Conservation (phyloP, 2,113 vertebrate genomes). For the Mesembrinibis cayennensis region DNA sequence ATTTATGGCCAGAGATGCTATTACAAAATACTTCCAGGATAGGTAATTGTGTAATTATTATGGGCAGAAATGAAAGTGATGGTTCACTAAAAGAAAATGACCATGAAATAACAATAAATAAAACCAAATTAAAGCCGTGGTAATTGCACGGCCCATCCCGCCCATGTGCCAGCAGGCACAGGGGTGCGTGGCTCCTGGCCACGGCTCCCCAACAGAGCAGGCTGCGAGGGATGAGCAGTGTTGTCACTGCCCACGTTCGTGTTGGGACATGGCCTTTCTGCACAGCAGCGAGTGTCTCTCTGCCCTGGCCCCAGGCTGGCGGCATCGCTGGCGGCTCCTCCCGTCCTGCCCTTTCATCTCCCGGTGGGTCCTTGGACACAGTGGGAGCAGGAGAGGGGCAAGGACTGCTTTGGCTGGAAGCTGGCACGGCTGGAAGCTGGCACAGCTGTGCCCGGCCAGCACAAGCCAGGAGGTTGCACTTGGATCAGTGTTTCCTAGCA, state of each 20-base stretch:
- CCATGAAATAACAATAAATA: slow-evolving; percentile 62
- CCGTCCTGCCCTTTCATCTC: not conserved
- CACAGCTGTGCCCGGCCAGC: not conserved
- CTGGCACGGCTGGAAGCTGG: not conserved
- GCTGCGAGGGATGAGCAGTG: not conserved
- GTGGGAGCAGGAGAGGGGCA: not conserved
- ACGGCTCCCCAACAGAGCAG: rapidly evolving
- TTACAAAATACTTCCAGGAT: slow-evolving; percentile 17
- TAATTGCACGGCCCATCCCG: not conserved
- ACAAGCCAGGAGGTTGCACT: not conserved
- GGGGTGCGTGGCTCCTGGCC: not conserved
- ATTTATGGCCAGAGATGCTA: slow-evolving; percentile 18
- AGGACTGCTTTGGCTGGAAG: not conserved
- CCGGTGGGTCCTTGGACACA: rapidly evolving
- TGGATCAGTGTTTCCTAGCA: not conserved
- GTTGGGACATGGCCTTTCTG: not conserved
- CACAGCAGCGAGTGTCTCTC: not conserved
- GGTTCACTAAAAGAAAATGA: slow-evolving; percentile 50
- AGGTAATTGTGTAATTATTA: slow-evolving; percentile 55
- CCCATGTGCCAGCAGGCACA: rapidly evolving
- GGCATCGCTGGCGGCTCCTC: not conserved
- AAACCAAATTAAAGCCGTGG: not conserved
- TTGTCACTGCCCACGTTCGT: rapidly evolving
- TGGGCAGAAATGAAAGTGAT: slow-evolving; percentile 31
- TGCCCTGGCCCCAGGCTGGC: not conserved